Percentiles rank a stretch among this genome's conserved stretches.
Conservation (phyloP, 2,888 invertebrate species). For the Andrena bicolor region DNA sequence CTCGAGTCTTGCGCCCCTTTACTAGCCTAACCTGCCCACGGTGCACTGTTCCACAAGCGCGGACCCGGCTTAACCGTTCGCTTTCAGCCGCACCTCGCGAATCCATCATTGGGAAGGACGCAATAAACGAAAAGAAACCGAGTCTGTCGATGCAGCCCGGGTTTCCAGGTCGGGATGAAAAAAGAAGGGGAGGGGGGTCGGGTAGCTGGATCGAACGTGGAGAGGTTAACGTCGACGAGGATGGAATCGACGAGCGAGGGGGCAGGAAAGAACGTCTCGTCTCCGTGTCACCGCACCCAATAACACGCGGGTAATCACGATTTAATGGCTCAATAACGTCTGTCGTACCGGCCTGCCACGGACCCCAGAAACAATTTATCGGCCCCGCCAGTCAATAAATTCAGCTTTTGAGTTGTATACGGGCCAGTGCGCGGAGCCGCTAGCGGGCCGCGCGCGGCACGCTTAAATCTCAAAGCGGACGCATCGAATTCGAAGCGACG, state of each 20-base stretch:
- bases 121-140: conserved; percentile 27
- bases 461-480: conserved; percentile 62
- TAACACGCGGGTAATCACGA: conserved; percentile 82
- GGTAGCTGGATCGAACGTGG: conserved; percentile 9
- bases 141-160: neutral
- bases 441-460: conserved; percentile 35
- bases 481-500: conserved; percentile 60
- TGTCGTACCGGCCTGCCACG: conserved; percentile 71
- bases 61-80: neutral
- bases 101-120: conserved; percentile 32
- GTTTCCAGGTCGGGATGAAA: neutral
- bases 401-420: conserved; percentile 78
- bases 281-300: conserved; percentile 79
- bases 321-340: conserved; percentile 84
- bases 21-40: too few species aligned
- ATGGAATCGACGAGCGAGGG: neutral
- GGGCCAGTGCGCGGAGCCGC: conserved; percentile 47
- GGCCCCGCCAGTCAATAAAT: conserved; percentile 81
- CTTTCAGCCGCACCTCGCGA: neutral
- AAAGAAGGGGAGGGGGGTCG: neutral
- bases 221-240: conserved; percentile 7
- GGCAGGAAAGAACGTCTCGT: conserved; percentile 68
- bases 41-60: too few species aligned
- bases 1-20: too few species aligned
- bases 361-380: conserved; percentile 80